Percentiles rank a stretch among this genome's conserved stretches.
Evolutionary conservation across 1,140 invertebrate species (phyloP).

Genomic region (Procambarus clarkii): DNA sequence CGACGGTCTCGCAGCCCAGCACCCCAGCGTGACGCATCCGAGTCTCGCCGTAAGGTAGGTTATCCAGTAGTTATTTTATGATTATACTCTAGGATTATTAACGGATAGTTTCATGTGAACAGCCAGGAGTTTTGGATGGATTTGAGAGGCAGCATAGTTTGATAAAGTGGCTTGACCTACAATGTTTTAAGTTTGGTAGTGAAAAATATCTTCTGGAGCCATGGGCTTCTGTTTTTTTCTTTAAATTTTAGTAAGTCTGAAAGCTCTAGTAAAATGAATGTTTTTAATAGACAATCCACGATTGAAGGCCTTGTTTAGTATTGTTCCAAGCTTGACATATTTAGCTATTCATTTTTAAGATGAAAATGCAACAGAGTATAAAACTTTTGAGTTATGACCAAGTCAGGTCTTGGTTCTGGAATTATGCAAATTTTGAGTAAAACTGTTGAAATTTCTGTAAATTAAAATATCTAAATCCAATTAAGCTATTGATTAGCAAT

Average conservation of each 20-base stretch:
- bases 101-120: constrained; percentile 41
- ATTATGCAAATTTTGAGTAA: neutral
- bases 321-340: neutral
- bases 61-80: neutral
- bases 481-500: neutral
- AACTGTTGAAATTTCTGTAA: neutral
- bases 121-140: constrained; percentile 33
- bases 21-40: constrained; percentile 24
- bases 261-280: constrained; percentile 1
- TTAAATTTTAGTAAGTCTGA: neutral
- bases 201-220: neutral
- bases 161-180: constrained; percentile 42
- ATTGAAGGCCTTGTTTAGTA: neutral
- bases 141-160: constrained; percentile 37
- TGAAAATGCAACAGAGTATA: neutral
- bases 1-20: constrained; percentile 54
- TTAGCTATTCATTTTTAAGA: neutral
- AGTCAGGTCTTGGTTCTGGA: neutral
- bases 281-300: constrained; percentile 20
- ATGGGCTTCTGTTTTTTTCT: neutral
- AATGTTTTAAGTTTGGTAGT: constrained; percentile 40
- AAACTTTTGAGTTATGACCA: neutral
- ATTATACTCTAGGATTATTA: constrained; percentile 10
- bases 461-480: neutral
- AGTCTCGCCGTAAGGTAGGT: constrained; percentile 57